phyloP scores from a whole-genome alignment of 2,113 vertebrate genomes.

The Macquaria ambigua region DNA sequence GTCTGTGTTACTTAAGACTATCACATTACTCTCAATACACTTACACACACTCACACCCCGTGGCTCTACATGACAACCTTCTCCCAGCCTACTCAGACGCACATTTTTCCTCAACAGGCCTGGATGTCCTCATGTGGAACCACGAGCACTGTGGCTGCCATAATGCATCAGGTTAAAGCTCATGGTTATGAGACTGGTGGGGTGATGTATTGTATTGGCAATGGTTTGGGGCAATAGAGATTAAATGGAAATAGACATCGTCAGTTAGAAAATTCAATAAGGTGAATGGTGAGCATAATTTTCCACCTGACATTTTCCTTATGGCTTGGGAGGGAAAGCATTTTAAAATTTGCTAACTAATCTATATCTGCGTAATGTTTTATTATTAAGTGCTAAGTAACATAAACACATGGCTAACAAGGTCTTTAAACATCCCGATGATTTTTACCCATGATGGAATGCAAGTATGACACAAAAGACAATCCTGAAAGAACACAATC shows the following conservation, averaged over 20 bases:
- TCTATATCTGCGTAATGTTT: not conserved
- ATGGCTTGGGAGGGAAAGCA: not conserved
- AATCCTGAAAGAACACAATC: not conserved
- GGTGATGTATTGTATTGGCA: not conserved
- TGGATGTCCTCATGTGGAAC: slow-evolving; percentile 27
- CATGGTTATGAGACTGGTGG: not conserved
- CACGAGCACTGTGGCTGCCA: slow-evolving; percentile 1
- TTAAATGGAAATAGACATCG: slow-evolving; percentile 17
- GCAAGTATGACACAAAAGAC: not conserved
- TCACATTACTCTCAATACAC: slow-evolving; percentile 30
- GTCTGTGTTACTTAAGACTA: slow-evolving; percentile 38
- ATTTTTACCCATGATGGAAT: not conserved
- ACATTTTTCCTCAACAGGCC: not conserved
- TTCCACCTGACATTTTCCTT: not conserved
- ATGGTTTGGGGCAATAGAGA: slow-evolving; percentile 1
- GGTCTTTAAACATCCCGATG: not conserved
- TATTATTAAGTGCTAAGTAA: not conserved
- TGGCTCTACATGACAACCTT: slow-evolving; percentile 13
- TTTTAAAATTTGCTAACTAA: not conserved
- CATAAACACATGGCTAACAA: not conserved
- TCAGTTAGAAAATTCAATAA: slow-evolving; percentile 1
- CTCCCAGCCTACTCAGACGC: not conserved
- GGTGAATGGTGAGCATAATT: not conserved
- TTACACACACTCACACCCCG: not conserved
- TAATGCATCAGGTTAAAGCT: slow-evolving; percentile 15